Conservation (phyloP, 2,888 invertebrate species). For the Dolichomitus sp. region DNA sequence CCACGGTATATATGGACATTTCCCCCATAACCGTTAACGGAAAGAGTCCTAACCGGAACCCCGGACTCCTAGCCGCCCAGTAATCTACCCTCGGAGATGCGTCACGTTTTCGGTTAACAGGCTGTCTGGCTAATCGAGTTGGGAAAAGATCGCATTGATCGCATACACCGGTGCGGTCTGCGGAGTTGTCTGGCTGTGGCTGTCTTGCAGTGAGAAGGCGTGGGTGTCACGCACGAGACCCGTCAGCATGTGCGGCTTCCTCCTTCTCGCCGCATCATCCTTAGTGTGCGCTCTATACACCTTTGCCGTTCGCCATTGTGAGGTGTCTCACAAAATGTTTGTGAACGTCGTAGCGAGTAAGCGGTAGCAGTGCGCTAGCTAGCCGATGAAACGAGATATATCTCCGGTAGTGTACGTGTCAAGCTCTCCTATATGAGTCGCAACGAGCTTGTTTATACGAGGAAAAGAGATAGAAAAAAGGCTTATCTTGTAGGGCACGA, state of each 20-base stretch:
- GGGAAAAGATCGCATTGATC: constrained; percentile 62
- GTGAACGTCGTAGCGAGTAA: constrained; percentile 14
- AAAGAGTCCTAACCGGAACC: constrained; percentile 63
- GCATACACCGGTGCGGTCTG: constrained; percentile 36
- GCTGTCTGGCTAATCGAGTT: constrained; percentile 67
- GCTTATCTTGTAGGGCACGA: constrained; percentile 47
- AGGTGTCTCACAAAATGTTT: constrained; percentile 48
- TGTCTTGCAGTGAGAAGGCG: constrained; percentile 52
- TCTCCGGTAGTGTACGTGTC: neutral
- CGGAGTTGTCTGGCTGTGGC: constrained; percentile 14
- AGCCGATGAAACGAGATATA: constrained; percentile 59
- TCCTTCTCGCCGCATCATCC: constrained; percentile 24
- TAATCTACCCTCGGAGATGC: constrained; percentile 63
- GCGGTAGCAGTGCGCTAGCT: neutral
- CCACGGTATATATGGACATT: neutral
- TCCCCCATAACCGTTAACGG: constrained; percentile 46
- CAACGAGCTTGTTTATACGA: constrained; percentile 5
- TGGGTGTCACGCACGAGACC: constrained; percentile 57
- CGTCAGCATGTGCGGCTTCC: constrained; percentile 52
- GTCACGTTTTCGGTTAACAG: constrained; percentile 69
- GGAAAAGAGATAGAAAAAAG: constrained; percentile 38
- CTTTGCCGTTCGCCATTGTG: neutral
- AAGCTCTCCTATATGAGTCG: constrained; percentile 21
- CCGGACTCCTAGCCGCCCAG: constrained; percentile 20
- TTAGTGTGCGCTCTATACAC: neutral